Evolutionary conservation across 2,888 invertebrate genomes (phyloP).

Genomic region (Hanleya hanleyi): DNA sequence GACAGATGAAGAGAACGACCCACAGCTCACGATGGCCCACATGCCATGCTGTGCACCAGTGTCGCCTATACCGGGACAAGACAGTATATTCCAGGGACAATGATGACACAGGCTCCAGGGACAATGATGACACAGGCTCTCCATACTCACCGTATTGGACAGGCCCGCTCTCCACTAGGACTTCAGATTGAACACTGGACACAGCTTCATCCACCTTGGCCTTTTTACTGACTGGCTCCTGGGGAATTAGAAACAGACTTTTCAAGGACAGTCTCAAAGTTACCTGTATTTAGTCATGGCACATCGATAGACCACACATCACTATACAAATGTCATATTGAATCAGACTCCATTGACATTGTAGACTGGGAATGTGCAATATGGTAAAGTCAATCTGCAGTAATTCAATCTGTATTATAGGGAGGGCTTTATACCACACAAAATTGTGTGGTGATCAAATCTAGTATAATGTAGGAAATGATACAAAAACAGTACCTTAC

Average conservation of each 20-base stretch:
- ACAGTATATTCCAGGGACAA: not conserved
- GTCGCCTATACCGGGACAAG: not conserved
- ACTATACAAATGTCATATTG: conserved; percentile 5
- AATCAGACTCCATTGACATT: too few relatives aligned
- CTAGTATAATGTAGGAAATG: too few relatives aligned
- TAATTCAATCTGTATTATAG: too few relatives aligned
- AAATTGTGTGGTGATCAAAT: too few relatives aligned
- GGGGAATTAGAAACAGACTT: not conserved
- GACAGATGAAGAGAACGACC: too few relatives aligned
- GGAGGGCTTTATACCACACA: too few relatives aligned
- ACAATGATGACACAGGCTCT: not conserved
- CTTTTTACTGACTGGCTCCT: conserved; percentile 28
- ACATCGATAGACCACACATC: conserved; percentile 21
- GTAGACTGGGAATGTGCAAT: too few relatives aligned
- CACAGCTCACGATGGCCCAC: not conserved
- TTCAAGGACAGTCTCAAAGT: not conserved
- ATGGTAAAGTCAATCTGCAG: too few relatives aligned
- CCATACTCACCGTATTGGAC: conserved; percentile 44
- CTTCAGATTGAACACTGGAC: conserved; percentile 16
- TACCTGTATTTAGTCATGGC: not conserved
- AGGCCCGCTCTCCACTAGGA: conserved; percentile 62
- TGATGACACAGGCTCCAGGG: not conserved
- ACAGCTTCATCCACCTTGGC: conserved; percentile 25
- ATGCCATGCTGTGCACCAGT: not conserved
- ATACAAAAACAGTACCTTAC: too few relatives aligned